A percentile compares a stretch with the other conserved stretches of the same genome.
These are phyloP conservation scores for Coelinius sp. DNA, from an alignment of 2,888 invertebrate genomes.

Conservation along the genomic window DNA sequence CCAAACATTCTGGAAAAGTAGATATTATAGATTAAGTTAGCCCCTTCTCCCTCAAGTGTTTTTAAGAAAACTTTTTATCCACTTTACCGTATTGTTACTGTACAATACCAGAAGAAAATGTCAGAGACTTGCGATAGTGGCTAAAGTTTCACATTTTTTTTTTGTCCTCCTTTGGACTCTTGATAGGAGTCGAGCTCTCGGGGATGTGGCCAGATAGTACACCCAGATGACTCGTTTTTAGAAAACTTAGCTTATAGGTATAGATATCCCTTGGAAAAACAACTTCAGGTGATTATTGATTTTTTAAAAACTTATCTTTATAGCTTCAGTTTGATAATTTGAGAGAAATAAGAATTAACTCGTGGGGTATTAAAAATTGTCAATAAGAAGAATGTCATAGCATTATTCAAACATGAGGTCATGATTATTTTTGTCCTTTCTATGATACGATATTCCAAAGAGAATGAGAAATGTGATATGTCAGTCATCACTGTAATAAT, in stretches of 20 bases:
- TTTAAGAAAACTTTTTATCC: neutral
- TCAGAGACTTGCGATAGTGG: neutral
- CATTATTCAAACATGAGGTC: slow-evolving; percentile 12
- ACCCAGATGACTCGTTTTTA: slow-evolving; percentile 52
- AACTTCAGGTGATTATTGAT: slow-evolving; percentile 32
- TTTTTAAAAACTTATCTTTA: slow-evolving; percentile 14
- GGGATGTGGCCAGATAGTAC: slow-evolving; percentile 46
- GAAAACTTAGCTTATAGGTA: slow-evolving; percentile 32
- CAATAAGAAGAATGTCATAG: neutral
- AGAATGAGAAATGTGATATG: slow-evolving; percentile 4
- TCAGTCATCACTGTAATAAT: slow-evolving; percentile 16
- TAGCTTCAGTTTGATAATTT: neutral
- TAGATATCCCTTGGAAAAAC: slow-evolving; percentile 31
- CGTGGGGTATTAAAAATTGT: no score
- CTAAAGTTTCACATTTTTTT: slow-evolving; percentile 11
- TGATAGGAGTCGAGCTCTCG: slow-evolving; percentile 35
- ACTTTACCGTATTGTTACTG: slow-evolving; percentile 20
- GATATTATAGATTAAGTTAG: neutral
- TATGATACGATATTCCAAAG: no score
- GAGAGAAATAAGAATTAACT: neutral
- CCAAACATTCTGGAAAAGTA: neutral
- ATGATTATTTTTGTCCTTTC: neutral
- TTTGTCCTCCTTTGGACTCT: slow-evolving; percentile 10
- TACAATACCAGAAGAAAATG: neutral
- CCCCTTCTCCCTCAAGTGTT: neutral